Evolutionary conservation across 2,888 invertebrate genomes (phyloP), one percentile per base, ranked within the genome.

Genomic region (Andricus quercusramuli): DNA sequence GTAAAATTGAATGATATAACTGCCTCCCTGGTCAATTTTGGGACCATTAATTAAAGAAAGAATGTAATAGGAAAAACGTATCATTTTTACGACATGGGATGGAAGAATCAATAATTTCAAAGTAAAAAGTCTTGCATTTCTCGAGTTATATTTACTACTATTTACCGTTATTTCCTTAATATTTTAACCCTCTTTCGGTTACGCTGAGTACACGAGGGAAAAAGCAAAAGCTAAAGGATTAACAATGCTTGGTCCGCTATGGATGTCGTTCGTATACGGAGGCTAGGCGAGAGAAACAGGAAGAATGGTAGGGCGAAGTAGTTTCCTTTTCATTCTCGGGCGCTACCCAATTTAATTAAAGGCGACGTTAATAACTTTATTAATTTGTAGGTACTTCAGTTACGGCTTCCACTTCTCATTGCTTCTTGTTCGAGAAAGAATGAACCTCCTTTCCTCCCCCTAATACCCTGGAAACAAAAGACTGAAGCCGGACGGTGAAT

Each of bases 291-390:
- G 47, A 70, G 70, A 70, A 70, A 70, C 70, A 29, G 51, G 51
- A 51, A 70, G 70, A 70, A 47, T 70, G 25, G 47, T 29, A 20
- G 51, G 51, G 25, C 47, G 20, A 70, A 51, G 47, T 51, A 70
- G 47, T 70, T 70, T 70, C 70, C 70, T 70, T 70, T 70, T 51
- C 51, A 74, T 74, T 78, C 76, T 80, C 67, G 56, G 37, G 32
- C 78, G 47, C 78, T 78, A 83, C 83, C 80, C 83, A 85, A 86
- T 86, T 87, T 86, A 88, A 88, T 89, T 87, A 87, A 80, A 80
- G 80, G 77, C 79, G 82, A 83, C 87, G 83, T 86, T 88, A 88
- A 86, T 88, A 89, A 87, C 88, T 87, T 87, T 85, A 86, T 85
- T 86, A 87, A 87, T 87, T 89, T 86, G 84, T 86, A 81, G 74